phyloP scores from a whole-genome alignment of 2,888 invertebrate genomes.

The Apamea epomidion region DNA sequence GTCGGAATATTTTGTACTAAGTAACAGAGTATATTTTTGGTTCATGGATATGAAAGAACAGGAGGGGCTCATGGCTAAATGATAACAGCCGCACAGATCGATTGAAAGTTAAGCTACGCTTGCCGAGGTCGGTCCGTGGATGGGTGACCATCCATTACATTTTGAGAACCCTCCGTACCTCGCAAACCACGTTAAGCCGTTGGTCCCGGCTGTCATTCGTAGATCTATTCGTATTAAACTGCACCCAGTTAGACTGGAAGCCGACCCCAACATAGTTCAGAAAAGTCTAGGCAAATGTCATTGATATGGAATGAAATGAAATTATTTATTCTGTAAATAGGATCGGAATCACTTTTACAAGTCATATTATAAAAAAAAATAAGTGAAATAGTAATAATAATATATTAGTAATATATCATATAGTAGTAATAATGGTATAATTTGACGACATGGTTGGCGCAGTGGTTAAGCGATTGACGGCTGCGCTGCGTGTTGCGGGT shows the following conservation, averaged over 20 bases:
- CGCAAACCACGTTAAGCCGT: neutral
- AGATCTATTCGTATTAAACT: neutral
- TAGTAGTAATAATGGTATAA: no score
- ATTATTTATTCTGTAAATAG: no score
- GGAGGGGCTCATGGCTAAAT: neutral
- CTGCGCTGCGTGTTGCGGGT: no score
- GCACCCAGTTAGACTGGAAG: neutral
- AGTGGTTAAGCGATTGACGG: no score
- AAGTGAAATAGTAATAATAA: no score
- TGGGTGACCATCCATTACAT: neutral
- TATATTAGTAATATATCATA: no score
- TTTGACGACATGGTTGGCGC: no score
- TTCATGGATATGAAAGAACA: neutral
- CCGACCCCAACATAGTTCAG: neutral
- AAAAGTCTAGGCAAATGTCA: neutral
- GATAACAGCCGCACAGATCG: neutral
- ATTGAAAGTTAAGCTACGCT: neutral
- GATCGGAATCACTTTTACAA: no score
- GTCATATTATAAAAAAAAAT: no score
- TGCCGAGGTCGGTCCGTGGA: neutral
- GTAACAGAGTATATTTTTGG: conserved; percentile 1
- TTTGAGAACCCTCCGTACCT: neutral
- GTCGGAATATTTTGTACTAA: neutral
- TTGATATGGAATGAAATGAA: neutral
- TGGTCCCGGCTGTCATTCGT: neutral